Conservation (phyloP, 2,888 invertebrate species). For the Abscondita cerata region DNA sequence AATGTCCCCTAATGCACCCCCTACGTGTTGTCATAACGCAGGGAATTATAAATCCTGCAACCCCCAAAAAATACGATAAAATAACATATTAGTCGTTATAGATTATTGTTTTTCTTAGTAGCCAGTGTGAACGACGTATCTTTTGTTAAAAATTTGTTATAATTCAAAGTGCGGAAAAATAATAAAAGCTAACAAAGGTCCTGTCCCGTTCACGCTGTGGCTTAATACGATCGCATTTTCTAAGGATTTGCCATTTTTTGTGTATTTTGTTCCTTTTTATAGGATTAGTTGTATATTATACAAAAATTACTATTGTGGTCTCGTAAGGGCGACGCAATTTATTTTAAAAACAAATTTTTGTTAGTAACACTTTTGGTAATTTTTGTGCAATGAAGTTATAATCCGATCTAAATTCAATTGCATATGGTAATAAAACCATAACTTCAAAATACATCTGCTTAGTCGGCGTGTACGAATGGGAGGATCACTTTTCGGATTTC, state of each 20-base stretch:
- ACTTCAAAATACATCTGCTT: slow-evolving; percentile 23
- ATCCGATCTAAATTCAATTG: too few relatives aligned
- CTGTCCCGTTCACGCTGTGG: slow-evolving; percentile 21
- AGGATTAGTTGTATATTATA: slow-evolving; percentile 19
- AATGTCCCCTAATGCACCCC: slow-evolving; percentile 32
- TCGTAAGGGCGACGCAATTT: too few relatives aligned
- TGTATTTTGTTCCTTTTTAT: slow-evolving; percentile 23
- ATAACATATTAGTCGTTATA: slow-evolving; percentile 34
- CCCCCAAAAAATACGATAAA: slow-evolving; percentile 29
- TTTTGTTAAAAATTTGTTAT: slow-evolving; percentile 24
- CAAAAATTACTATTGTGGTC: slow-evolving; percentile 12
- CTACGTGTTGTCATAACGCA: slow-evolving; percentile 31
- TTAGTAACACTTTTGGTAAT: too few relatives aligned
- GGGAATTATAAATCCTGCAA: slow-evolving; percentile 30
- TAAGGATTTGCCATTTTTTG: slow-evolving; percentile 21
- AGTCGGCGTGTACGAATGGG: slow-evolving; percentile 16
- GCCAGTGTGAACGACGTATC: slow-evolving; percentile 12
- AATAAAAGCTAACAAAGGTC: slow-evolving; percentile 29
- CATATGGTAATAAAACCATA: too few relatives aligned
- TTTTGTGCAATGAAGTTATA: too few relatives aligned
- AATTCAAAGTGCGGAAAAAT: slow-evolving; percentile 20
- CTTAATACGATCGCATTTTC: slow-evolving; percentile 25
- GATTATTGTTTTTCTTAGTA: slow-evolving; percentile 27
- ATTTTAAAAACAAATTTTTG: neutral
- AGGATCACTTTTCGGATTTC: slow-evolving; percentile 28